Conservation (phyloP, 2,797 vertebrate species). For the Pterois miles region DNA sequence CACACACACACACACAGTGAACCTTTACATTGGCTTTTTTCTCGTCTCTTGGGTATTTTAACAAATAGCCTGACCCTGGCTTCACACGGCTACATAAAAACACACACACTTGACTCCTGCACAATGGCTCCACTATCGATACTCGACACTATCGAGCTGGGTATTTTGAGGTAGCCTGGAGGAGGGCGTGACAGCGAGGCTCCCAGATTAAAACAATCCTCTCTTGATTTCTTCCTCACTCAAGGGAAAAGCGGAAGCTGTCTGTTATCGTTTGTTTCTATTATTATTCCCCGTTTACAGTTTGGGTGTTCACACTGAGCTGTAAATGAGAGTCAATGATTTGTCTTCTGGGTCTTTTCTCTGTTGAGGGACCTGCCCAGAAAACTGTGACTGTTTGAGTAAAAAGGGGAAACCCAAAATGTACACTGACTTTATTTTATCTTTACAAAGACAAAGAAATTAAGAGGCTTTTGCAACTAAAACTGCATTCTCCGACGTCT, state of each 20-base stretch:
- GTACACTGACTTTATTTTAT: background rate
- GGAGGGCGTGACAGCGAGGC: constrained; percentile 42
- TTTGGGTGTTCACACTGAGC: constrained; percentile 55
- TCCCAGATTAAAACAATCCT: constrained; percentile 76
- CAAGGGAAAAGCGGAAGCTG: constrained; percentile 66
- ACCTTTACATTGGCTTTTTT: background rate
- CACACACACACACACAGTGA: background rate
- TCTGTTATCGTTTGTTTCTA: constrained; percentile 73
- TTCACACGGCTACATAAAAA: background rate
- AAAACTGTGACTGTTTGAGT: constrained; percentile 17
- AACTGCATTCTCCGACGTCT: too few species aligned
- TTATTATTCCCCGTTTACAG: constrained; percentile 69
- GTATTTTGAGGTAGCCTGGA: constrained; percentile 55
- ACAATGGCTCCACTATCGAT: constrained; percentile 15
- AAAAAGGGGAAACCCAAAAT: constrained; percentile 11
- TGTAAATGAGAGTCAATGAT: constrained; percentile 35
- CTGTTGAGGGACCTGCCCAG: constrained; percentile 1
- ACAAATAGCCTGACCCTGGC: background rate
- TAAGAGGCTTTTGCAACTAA: background rate
- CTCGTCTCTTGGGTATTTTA: background rate
- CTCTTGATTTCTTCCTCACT: constrained; percentile 77
- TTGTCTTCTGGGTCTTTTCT: constrained; percentile 28
- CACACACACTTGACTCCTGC: background rate
- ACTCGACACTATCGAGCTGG: constrained; percentile 16
- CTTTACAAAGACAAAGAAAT: background rate